A percentile compares a stretch with the other conserved stretches of the same genome.
phyloP scores from a whole-genome alignment of 2,888 invertebrate genomes.

The Bedellia somnulentella region DNA sequence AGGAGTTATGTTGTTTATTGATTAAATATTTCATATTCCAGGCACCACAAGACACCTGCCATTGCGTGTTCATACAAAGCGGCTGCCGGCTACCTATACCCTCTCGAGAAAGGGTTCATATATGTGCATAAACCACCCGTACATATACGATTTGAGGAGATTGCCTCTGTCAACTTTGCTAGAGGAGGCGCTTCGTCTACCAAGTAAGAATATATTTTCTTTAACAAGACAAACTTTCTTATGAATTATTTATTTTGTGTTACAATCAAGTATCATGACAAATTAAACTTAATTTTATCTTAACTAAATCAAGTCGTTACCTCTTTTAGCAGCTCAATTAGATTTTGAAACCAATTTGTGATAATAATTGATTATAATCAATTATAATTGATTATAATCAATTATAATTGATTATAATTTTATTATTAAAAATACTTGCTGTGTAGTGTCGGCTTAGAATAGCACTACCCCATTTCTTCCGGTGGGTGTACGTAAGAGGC shows the following conservation, averaged over 20 bases:
- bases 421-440: no score
- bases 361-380: no score
- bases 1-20: no score
- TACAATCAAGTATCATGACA: no score
- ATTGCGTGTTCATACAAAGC: conserved; percentile 97
- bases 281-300: background rate
- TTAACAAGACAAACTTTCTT: no score
- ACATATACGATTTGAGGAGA: conserved; percentile 97
- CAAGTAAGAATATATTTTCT: conserved; percentile 26
- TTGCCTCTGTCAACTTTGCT: conserved; percentile 92
- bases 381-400: no score
- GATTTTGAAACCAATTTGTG: no score
- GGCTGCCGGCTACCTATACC: conserved; percentile 95
- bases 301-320: background rate
- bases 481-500: no score
- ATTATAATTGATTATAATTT: no score
- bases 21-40: conserved; percentile 33
- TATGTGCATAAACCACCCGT: conserved; percentile 98
- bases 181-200: conserved; percentile 79
- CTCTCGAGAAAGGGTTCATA: conserved; percentile 96
- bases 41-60: conserved; percentile 85
- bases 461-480: no score
- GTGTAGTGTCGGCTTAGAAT: no score
- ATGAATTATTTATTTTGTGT: no score
- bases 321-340: background rate